phyloP scores from a whole-genome alignment of 2,113 vertebrate species.

The Tringa solitaria region DNA sequence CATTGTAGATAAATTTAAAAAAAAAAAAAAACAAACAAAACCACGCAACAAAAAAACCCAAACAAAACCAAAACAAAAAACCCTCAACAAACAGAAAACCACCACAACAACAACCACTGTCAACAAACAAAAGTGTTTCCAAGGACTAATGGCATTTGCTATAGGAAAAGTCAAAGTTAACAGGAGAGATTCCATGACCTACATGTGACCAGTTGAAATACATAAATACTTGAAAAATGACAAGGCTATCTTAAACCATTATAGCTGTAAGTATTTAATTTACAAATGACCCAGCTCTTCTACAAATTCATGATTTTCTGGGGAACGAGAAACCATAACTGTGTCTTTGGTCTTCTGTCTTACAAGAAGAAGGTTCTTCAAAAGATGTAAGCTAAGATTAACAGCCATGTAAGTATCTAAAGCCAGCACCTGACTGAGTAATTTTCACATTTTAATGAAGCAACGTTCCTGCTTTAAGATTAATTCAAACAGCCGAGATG shows the following conservation, averaged over 20 bases:
- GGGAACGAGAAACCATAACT: not conserved
- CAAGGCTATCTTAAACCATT: not conserved
- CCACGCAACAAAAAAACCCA: not conserved
- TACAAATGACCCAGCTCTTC: not conserved
- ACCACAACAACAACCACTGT: not conserved
- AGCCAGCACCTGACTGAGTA: not conserved
- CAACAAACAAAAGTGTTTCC: not conserved
- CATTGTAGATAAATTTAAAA: not conserved
- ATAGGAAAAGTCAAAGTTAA: not conserved
- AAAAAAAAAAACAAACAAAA: not conserved
- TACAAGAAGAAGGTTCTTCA: not conserved
- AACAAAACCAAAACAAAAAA: not conserved
- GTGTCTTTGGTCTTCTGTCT: not conserved
- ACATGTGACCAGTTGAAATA: not conserved
- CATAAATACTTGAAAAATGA: not conserved
- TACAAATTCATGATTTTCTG: not conserved
- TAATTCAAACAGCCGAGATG: not conserved
- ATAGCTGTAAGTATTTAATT: not conserved
- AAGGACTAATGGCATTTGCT: not conserved
- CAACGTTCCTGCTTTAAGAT: not conserved
- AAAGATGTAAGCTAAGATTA: not conserved
- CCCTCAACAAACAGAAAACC: not conserved
- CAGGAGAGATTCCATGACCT: not conserved
- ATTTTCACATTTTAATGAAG: slow-evolving; percentile 6
- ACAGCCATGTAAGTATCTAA: not conserved